Percentiles rank a stretch among this genome's conserved stretches.
Evolutionary conservation across 1,140 invertebrate species (phyloP).

Genomic region (Eumaeus atala): DNA sequence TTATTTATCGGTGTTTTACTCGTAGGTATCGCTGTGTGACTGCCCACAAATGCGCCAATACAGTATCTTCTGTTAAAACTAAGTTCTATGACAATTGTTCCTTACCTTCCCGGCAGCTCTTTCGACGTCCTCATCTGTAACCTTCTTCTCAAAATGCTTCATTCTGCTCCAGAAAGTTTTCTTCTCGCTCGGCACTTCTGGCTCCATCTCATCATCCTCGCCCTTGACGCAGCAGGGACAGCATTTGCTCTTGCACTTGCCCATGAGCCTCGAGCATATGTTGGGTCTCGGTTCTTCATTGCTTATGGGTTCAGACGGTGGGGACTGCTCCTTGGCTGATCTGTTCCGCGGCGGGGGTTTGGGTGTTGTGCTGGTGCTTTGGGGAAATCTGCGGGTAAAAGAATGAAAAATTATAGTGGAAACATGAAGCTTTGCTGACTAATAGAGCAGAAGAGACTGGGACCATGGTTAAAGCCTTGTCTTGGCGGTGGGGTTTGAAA

Average conservation of each 20-base stretch:
- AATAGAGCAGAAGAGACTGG: no score
- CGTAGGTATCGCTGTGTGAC: no score
- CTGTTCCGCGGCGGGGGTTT: conserved; percentile 51
- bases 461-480: no score
- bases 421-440: no score
- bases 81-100: conserved; percentile 11
- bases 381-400: conserved; percentile 46
- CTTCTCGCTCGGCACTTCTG: conserved; percentile 19
- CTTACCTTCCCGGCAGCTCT: conserved; percentile 56
- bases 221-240: conserved; percentile 51
- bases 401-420: neutral
- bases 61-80: no score
- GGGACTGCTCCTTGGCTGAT: conserved; percentile 13
- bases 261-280: conserved; percentile 50
- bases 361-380: conserved; percentile 62
- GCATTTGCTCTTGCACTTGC: conserved; percentile 55
- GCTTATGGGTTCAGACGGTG: conserved; percentile 17
- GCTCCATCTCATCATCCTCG: conserved; percentile 28
- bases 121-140: conserved; percentile 43
- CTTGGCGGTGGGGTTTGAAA: no score
- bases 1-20: no score
- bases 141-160: conserved; percentile 47
- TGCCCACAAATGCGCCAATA: no score
- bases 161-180: conserved; percentile 44
- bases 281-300: conserved; percentile 39